phyloP scores from a whole-genome alignment of 2,113 vertebrate genomes.

The Lagopus leucura region DNA sequence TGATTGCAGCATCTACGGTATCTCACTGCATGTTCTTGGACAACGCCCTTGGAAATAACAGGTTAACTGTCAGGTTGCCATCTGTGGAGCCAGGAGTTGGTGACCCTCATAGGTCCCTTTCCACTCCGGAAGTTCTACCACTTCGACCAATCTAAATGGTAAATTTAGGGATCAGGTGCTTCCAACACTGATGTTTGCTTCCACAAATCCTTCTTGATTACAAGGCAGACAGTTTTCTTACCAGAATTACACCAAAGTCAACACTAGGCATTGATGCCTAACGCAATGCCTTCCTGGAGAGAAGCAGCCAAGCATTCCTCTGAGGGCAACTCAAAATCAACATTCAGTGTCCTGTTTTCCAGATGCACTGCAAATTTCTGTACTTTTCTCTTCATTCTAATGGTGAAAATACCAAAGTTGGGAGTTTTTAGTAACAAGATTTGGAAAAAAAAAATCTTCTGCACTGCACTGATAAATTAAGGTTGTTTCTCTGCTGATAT shows the following conservation, averaged over 20 bases:
- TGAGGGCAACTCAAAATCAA: neutral
- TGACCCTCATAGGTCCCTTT: neutral
- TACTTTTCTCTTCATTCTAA: neutral
- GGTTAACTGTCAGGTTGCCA: neutral
- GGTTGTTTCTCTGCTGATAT: neutral
- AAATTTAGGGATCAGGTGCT: neutral
- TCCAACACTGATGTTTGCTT: neutral
- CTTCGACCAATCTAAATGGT: neutral
- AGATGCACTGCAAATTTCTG: neutral
- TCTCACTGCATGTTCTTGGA: neutral
- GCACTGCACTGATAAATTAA: neutral
- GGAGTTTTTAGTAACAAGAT: neutral
- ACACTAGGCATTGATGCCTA: accelerated
- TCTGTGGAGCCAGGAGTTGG: neutral
- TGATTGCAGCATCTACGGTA: neutral
- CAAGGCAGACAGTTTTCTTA: neutral
- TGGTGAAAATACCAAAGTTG: neutral
- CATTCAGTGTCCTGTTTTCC: neutral
- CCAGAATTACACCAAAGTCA: neutral
- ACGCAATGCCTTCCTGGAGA: neutral
- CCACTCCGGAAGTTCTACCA: neutral
- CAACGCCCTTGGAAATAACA: neutral
- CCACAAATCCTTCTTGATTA: accelerated
- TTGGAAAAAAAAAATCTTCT: neutral
- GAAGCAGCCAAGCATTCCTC: neutral